phyloP scores from a whole-genome alignment of 2,888 invertebrate genomes.

The Morpho achilles region DNA sequence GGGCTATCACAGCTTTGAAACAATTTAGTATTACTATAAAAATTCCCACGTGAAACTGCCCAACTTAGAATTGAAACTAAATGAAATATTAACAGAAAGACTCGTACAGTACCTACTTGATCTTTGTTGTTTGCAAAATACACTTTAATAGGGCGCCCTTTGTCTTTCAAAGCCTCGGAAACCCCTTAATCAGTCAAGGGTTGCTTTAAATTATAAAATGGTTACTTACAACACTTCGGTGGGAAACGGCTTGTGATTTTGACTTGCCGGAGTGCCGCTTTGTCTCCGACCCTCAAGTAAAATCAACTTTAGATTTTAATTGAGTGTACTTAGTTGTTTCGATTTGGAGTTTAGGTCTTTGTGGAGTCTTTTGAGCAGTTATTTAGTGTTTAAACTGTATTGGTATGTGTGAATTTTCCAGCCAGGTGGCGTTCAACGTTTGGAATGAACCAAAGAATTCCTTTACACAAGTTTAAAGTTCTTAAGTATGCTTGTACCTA shows the following conservation, averaged over 20 bases:
- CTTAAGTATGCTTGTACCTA: too few relatives aligned
- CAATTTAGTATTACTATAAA: conserved; percentile 4
- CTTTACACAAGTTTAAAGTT: too few relatives aligned
- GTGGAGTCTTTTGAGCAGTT: conserved; percentile 1
- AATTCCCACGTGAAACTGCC: conserved; percentile 8
- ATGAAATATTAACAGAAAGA: conserved; percentile 19
- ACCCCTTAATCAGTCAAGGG: conserved; percentile 52
- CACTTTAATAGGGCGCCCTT: conserved; percentile 56
- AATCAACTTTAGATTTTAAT: conserved; percentile 15
- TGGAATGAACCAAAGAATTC: too few relatives aligned
- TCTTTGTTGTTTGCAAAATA: conserved; percentile 68
- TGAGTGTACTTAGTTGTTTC: conserved; percentile 20
- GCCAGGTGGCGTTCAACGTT: conserved; percentile 1
- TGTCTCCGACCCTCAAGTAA: conserved; percentile 10
- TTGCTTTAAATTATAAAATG: conserved; percentile 29
- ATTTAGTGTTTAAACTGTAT: background rate
- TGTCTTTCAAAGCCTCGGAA: conserved; percentile 46
- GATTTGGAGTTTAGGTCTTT: conserved; percentile 12
- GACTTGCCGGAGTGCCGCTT: conserved; percentile 31
- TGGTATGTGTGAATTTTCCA: conserved; percentile 13
- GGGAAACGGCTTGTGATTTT: conserved; percentile 24
- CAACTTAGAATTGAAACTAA: conserved; percentile 44
- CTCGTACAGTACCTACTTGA: conserved; percentile 35
- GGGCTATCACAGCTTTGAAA: too few relatives aligned
- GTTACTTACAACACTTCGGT: conserved; percentile 29